Conservation (phyloP, 2,888 invertebrate genomes). For the Troides oblongomaculatus region DNA sequence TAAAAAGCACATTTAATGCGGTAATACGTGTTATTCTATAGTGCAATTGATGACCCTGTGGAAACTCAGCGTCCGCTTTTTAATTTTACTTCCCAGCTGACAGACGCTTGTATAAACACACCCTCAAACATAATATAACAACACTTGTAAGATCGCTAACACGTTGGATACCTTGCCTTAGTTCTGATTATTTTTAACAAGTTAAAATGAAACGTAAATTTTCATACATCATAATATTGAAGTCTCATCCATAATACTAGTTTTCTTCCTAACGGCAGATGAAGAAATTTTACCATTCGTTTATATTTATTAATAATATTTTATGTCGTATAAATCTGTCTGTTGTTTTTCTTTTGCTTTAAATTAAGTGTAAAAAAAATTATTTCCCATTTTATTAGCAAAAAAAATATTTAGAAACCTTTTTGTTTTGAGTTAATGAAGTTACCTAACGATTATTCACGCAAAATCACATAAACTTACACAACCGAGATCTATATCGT, state of each 20-base stretch:
- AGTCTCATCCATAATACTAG: background rate
- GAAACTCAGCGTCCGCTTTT: conserved; percentile 57
- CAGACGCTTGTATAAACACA: conserved; percentile 68
- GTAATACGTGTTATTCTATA: background rate
- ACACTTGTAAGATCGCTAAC: conserved; percentile 30
- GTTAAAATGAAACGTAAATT: background rate
- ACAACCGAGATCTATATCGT: conserved; percentile 35
- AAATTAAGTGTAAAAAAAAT: background rate
- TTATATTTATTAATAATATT: background rate
- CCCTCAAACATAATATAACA: conserved; percentile 48
- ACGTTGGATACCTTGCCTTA: conserved; percentile 22
- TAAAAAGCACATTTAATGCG: background rate
- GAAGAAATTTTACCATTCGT: too few species aligned
- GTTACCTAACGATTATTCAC: conserved; percentile 21
- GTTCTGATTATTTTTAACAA: conserved; percentile 11
- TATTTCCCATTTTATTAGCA: background rate
- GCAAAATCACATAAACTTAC: conserved; percentile 21
- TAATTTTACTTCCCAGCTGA: conserved; percentile 73
- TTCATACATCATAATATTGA: background rate
- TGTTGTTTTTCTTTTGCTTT: too few species aligned
- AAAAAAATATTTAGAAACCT: background rate
- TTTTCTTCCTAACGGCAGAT: background rate
- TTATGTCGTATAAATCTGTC: background rate
- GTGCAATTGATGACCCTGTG: conserved; percentile 47
- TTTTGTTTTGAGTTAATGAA: background rate